Conservation (phyloP, 2,888 invertebrate species). For the Scaptomyza parva region DNA sequence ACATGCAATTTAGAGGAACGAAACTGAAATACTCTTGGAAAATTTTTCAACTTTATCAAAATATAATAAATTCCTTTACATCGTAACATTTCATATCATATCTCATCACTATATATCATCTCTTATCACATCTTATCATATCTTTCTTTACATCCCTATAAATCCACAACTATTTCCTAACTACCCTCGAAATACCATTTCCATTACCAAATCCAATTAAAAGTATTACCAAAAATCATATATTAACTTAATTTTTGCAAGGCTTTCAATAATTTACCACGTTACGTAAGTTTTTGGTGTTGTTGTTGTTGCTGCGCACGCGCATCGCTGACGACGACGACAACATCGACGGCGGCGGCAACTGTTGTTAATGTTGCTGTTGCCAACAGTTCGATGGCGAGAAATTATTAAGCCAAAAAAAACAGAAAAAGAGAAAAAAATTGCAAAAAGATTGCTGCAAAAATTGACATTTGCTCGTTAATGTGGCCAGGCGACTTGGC, state of each 20-base stretch:
- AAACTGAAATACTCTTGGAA: conserved; percentile 11
- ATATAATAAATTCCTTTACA: no score
- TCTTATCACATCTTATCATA: neutral
- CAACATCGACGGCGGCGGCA: conserved; percentile 13
- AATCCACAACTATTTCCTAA: no score
- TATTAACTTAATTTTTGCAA: conserved; percentile 65
- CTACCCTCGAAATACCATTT: conserved; percentile 6
- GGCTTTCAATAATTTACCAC: conserved; percentile 53
- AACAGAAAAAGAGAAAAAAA: conserved; percentile 57
- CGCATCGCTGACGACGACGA: conserved; percentile 40
- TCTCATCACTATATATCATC: neutral
- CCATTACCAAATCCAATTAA: conserved; percentile 36
- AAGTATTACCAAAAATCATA: conserved; percentile 44
- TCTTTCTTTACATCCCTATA: neutral
- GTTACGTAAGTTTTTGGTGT: conserved; percentile 61
- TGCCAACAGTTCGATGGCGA: conserved; percentile 51
- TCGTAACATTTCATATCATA: no score
- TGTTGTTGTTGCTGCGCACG: conserved; percentile 45
- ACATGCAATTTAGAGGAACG: conserved; percentile 12
- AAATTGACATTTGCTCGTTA: conserved; percentile 78
- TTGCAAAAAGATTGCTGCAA: conserved; percentile 77
- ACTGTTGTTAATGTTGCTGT: conserved; percentile 35
- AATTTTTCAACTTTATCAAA: no score
- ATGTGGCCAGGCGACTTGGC: conserved; percentile 62
- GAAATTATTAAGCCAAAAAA: conserved; percentile 73